Conservation (phyloP, 1,140 invertebrate species). For the Macrotrachela quadricornifera region DNA sequence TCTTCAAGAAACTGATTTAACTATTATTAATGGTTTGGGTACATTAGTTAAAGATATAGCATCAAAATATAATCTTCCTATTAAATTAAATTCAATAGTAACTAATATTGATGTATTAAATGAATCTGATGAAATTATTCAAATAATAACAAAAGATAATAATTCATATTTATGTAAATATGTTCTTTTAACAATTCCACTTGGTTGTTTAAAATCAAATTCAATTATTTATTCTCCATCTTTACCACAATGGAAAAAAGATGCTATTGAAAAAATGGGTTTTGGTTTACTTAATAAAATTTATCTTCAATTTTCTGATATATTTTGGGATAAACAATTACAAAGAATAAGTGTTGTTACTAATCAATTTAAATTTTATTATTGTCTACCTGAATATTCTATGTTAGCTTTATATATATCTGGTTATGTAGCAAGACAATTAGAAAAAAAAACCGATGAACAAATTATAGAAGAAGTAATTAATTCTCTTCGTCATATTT, state of each 20-base stretch:
- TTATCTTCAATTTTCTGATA: constrained; percentile 78
- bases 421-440: constrained; percentile 83
- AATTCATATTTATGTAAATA: constrained; percentile 63
- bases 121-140: too few relatives aligned
- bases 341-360: too few relatives aligned
- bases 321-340: constrained; percentile 86
- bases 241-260: constrained; percentile 72
- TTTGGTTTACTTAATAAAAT: constrained; percentile 96
- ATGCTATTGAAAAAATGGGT: constrained; percentile 75
- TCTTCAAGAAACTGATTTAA: too few relatives aligned
- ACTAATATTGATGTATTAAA: too few relatives aligned
- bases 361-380: constrained; percentile 53
- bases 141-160: constrained; percentile 11
- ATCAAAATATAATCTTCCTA: too few relatives aligned
- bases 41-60: too few relatives aligned
- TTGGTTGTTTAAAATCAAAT: constrained; percentile 72
- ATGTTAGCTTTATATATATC: constrained; percentile 51
- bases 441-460: constrained; percentile 87
- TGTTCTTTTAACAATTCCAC: constrained; percentile 74
- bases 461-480: constrained; percentile 51
- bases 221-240: constrained; percentile 68
- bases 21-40: too few relatives aligned
- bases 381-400: constrained; percentile 70
- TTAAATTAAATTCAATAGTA: too few relatives aligned
- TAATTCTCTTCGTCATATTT: constrained; percentile 45